Percentiles rank a stretch among this genome's conserved stretches.
Conservation (phyloP, 2,888 invertebrate species). For the Himalopsyche anomala region DNA sequence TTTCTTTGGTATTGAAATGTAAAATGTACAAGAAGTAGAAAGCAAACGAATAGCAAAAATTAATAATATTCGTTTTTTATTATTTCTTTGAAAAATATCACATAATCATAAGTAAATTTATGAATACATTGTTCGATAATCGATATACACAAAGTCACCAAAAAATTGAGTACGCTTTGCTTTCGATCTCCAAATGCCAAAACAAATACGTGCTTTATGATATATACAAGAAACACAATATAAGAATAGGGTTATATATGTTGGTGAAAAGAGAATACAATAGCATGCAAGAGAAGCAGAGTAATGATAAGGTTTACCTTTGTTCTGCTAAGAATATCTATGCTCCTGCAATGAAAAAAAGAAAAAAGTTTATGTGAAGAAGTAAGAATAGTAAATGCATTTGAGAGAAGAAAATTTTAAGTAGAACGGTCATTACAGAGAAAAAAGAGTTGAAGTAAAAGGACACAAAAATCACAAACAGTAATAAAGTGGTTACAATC, state of each 20-base stretch:
- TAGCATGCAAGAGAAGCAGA: slow-evolving; percentile 46
- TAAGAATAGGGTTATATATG: background rate
- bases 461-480: slow-evolving; percentile 29
- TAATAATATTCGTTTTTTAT: no score
- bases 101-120: no score
- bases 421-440: slow-evolving; percentile 24
- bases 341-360: slow-evolving; percentile 63
- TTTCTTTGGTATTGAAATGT: no score
- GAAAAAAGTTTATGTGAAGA: slow-evolving; percentile 50
- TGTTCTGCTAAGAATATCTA: slow-evolving; percentile 61
- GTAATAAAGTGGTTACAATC: background rate
- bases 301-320: slow-evolving; percentile 59
- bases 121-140: no score
- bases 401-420: slow-evolving; percentile 5
- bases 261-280: background rate
- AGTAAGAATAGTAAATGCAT: slow-evolving; percentile 51
- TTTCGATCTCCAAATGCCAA: no score
- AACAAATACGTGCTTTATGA: background rate
- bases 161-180: no score
- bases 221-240: background rate
- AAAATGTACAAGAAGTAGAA: no score
- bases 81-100: no score
- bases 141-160: no score
- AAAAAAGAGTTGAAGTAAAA: background rate
- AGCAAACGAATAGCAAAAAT: no score